Percentiles rank a stretch among this genome's conserved stretches.
These are phyloP conservation scores for Pardosa pseudoannulata DNA, from an alignment of 2,888 invertebrate genomes.

Conservation along the genomic window DNA sequence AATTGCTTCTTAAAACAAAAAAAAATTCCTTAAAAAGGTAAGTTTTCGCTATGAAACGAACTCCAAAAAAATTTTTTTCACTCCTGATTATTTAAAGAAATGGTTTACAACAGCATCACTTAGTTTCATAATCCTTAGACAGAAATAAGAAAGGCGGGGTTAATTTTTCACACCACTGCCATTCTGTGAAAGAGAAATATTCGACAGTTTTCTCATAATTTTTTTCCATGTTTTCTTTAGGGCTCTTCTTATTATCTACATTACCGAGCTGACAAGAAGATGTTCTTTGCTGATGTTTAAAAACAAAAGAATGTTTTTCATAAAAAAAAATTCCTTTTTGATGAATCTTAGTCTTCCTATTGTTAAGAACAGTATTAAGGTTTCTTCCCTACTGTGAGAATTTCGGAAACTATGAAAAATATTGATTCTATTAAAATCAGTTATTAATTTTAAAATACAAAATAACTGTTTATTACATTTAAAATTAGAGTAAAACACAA, in stretches of 20 bases:
- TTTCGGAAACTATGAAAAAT: too few species aligned
- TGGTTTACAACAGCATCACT: slow-evolving; percentile 10
- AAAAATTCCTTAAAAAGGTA: slow-evolving; percentile 64
- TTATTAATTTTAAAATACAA: too few species aligned
- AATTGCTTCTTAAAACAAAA: slow-evolving; percentile 57
- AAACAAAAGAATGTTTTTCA: background rate
- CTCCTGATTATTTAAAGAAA: slow-evolving; percentile 1
- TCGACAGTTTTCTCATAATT: background rate
- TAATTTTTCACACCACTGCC: slow-evolving; percentile 19
- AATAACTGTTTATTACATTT: too few species aligned
- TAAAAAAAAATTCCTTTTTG: too few species aligned
- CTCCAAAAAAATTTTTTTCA: background rate
- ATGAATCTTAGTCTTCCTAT: too few species aligned
- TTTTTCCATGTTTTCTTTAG: background rate
- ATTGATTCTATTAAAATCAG: too few species aligned
- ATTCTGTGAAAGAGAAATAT: slow-evolving; percentile 7
- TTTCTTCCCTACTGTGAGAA: too few species aligned
- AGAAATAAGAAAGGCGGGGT: slow-evolving; percentile 13
- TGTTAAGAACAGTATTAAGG: too few species aligned
- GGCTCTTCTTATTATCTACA: slow-evolving; percentile 1
- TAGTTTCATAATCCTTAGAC: slow-evolving; percentile 7
- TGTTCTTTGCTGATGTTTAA: background rate
- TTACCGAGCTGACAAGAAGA: background rate
- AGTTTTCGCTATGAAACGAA: slow-evolving; percentile 27
- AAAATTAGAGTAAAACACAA: too few species aligned